Evolutionary conservation across 2,113 vertebrate genomes (phyloP), one percentile per base, ranked within the genome.

Genomic region (Murina feae): DNA sequence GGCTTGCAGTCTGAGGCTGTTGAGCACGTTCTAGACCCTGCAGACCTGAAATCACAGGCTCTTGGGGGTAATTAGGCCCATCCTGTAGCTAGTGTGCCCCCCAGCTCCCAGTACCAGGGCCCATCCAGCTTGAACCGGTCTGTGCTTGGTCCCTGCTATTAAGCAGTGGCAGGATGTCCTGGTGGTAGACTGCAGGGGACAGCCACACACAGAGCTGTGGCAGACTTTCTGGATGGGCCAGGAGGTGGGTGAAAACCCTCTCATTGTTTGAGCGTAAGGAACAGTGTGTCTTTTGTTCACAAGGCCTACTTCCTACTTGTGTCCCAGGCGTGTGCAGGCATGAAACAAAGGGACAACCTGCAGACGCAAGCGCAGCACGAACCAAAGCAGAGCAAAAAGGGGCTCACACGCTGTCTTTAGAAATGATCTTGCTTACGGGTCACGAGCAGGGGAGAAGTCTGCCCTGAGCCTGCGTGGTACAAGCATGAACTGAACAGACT

Each of bases 151-250:
- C 25, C 17, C 78, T 71, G 58, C 11, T 5, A 32, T 23, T 51
- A 4, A 5, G 0, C 6, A 23, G 25, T 42, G 44, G 12, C 65
- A 1, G 63, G 10, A 2, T 17, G 28, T 63, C 86, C 69, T 23
- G 6, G 17, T 8, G 4, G 20, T 71, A n/a, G 44, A 0, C 37
- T 23, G 10, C 37, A 2, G 21, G 60, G 69, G 23, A 23, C 37
- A 37, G 21, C 30, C 3, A 60, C 42, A 7, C 5, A 0, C 3
- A 2, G 23, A 55, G 53, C 53, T 30, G 2, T 2, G 3, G 8
- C 30, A 69, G 89, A 11, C 60, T 58, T 53, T 65, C 79, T 37
- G 66, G 85, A 80, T 51, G 53, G 65, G 90, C 74, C 87, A 14
- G 11, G 44, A 44, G 35, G 23, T 69, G 53, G 91, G 23, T 79